phyloP scores from a whole-genome alignment of 2,113 vertebrate species.

The Ondatra zibethicus region DNA sequence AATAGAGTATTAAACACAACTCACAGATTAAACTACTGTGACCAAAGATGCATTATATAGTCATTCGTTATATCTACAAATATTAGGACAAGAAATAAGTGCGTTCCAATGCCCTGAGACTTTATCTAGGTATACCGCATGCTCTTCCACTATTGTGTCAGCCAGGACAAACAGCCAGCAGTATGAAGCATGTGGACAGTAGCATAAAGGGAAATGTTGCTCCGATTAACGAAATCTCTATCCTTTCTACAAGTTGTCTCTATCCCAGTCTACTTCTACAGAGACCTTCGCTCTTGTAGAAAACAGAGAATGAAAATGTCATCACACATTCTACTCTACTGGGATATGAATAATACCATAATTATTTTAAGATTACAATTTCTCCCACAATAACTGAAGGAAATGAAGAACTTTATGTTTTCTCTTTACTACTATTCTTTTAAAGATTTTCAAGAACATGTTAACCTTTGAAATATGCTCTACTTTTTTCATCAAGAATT shows the following conservation, averaged over 20 bases:
- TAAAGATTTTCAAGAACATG: background rate
- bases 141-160: background rate
- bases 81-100: background rate
- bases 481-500: background rate
- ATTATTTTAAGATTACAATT: background rate
- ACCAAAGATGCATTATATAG: background rate
- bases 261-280: background rate
- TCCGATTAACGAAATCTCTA: background rate
- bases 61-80: background rate
- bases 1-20: background rate
- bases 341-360: background rate
- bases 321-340: background rate
- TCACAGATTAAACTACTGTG: background rate
- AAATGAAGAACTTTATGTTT: background rate
- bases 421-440: background rate
- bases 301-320: background rate
- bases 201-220: background rate
- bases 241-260: background rate
- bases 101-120: background rate
- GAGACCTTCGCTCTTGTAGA: background rate
- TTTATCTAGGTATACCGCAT: background rate
- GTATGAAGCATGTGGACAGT: background rate
- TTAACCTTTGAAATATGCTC: slow-evolving; percentile 24
- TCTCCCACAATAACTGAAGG: background rate
- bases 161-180: background rate